Evolutionary conservation across 64 coral and sea anemone genomes (phyloP).

Genomic region (Dendronephthya gigantea): DNA sequence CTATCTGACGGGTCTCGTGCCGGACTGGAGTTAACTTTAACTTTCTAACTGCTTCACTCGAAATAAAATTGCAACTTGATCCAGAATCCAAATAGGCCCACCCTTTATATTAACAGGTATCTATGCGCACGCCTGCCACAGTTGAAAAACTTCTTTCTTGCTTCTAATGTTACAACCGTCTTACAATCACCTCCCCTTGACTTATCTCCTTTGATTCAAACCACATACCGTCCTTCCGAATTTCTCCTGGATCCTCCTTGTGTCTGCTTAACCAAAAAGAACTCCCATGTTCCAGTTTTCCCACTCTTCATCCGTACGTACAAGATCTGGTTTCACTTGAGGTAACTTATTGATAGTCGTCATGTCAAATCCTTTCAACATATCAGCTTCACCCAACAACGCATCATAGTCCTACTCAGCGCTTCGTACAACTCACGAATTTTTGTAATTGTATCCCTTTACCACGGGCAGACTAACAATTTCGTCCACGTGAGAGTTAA

Average conservation of each 20-base stretch:
- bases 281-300: background rate
- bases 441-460: background rate
- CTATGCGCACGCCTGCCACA: background rate
- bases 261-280: background rate
- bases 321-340: constrained; percentile 10
- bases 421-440: background rate
- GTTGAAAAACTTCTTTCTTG: constrained; percentile 25
- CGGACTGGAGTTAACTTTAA: background rate
- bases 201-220: background rate
- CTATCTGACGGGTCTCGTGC: background rate
- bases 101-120: background rate
- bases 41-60: background rate
- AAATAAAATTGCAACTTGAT: background rate
- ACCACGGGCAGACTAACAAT: background rate
- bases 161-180: background rate
- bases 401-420: background rate
- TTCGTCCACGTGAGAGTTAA: background rate
- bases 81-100: background rate
- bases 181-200: background rate
- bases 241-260: background rate
- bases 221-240: background rate
- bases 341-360: background rate
- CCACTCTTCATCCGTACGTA: background rate
- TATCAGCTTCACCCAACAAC: background rate
- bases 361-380: background rate